Conservation (phyloP, 2,113 vertebrate genomes). For the Cygnus buccinator region DNA sequence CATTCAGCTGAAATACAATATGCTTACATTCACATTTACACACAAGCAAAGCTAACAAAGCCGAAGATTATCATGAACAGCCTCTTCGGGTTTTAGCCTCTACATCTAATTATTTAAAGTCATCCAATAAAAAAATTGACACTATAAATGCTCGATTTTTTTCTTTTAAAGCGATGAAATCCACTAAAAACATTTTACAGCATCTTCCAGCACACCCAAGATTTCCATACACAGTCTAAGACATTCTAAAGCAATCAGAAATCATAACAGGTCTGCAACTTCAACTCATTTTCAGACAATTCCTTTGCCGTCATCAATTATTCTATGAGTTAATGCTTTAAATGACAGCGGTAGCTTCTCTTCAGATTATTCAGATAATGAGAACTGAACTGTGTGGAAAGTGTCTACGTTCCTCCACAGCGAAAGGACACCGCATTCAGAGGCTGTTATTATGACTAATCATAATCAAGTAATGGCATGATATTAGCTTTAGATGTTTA, state of each 20-base stretch:
- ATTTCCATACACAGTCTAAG: background rate
- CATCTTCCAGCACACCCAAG: background rate
- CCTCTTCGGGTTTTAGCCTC: background rate
- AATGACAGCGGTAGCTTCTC: background rate
- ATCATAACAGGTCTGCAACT: background rate
- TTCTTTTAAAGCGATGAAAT: slow-evolving; percentile 11
- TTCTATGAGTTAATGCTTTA: background rate
- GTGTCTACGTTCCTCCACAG: background rate
- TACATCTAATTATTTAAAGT: background rate
- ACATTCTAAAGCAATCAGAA: background rate
- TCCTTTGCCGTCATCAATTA: slow-evolving; percentile 1
- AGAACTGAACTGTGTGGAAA: background rate
- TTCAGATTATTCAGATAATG: background rate
- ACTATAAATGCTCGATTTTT: background rate
- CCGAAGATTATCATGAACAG: background rate
- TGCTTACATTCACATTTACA: background rate
- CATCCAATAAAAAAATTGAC: background rate
- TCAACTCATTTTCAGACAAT: background rate
- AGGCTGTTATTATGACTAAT: background rate
- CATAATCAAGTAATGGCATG: background rate
- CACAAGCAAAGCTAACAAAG: background rate
- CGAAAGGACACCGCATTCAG: background rate
- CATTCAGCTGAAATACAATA: background rate
- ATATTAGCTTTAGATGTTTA: background rate
- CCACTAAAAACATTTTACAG: slow-evolving; percentile 16